These are phyloP conservation scores for Lepisosteus osseus DNA, from an alignment of 2,113 vertebrate genomes.

Conservation along the genomic window DNA sequence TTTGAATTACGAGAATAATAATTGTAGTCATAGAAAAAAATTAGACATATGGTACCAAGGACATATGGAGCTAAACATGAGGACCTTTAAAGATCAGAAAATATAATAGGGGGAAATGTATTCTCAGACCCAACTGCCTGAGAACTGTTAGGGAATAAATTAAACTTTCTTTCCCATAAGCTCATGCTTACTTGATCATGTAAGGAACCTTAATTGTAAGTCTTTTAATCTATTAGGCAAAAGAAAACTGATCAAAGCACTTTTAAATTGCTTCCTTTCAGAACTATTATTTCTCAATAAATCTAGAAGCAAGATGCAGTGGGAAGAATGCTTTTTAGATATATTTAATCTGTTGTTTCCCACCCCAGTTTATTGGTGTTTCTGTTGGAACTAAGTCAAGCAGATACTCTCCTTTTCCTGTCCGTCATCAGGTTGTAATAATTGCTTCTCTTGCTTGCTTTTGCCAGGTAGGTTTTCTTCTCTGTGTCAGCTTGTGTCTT, in stretches of 20 bases:
- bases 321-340: constrained; percentile 40
- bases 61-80: no score
- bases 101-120: no score
- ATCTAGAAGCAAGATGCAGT: constrained; percentile 46
- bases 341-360: constrained; percentile 65
- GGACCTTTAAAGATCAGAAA: no score
- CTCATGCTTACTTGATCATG: no score
- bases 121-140: no score
- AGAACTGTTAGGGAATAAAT: no score
- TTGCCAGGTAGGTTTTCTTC: constrained; percentile 24
- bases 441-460: constrained; percentile 29
- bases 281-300: constrained; percentile 70
- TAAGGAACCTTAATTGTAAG: no score
- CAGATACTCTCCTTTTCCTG: constrained; percentile 62
- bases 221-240: no score
- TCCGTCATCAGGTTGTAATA: constrained; percentile 74
- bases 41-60: no score
- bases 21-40: no score
- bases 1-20: no score
- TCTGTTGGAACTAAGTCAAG: constrained; percentile 53
- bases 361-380: constrained; percentile 55
- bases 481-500: constrained; percentile 21
- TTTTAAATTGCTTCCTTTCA: constrained; percentile 66
- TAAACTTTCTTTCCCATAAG: no score
- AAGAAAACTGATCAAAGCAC: constrained; percentile 69